Evolutionary conservation across 2,797 vertebrate genomes (phyloP), one percentile per base, ranked within the genome.

Genomic region (Urophycis tenuis): DNA sequence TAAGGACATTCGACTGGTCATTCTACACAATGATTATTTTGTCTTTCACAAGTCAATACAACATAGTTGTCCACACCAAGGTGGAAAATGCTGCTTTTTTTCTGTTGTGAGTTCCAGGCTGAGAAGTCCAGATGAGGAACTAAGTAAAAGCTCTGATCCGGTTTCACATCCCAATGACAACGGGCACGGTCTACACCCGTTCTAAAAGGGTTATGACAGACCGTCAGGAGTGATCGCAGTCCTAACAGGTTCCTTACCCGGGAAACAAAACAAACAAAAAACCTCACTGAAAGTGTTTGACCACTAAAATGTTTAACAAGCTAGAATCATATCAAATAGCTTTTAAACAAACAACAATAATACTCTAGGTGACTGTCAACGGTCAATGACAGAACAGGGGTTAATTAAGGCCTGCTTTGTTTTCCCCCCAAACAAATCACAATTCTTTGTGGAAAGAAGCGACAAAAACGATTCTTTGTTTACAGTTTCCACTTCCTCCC

Each of bases 381-480:
- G n/a, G n/a, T n/a, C 1, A 67, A 29, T 19, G 29, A 29, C 60
- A 3, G 25, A 67, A 22, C 45, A n/a, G 22, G 25, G 60, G 11
- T 25, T 67, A 67, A 29, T 67, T 29, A n/a, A 10, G 60, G n/a
- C 60, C 2, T 4, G 10, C 60, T 67, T 67, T 67, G 60, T 25
- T 8, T 67, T 67, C 15, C 10, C n/a, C 19, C 53, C 53, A 64
- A 67, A 60, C 53, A 25, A 67, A 29, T 67, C 60, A 29, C 60
- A 33, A 71, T 31, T 31, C 69, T 71, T 31, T 0, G 1, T 5
- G 15, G 69, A 33, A 71, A 71, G 69, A 81, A 25, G 32, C 39
- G 39, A 89, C 83, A 89, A 83, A 91, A n/a, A 87, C 87, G 75
- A 22, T 60, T 85, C 87, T 85, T 92, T 92, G 90, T 91, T 85